These are phyloP conservation scores for Anolis apletophallus DNA, from an alignment of 2,797 vertebrate species.

Conservation along the genomic window DNA sequence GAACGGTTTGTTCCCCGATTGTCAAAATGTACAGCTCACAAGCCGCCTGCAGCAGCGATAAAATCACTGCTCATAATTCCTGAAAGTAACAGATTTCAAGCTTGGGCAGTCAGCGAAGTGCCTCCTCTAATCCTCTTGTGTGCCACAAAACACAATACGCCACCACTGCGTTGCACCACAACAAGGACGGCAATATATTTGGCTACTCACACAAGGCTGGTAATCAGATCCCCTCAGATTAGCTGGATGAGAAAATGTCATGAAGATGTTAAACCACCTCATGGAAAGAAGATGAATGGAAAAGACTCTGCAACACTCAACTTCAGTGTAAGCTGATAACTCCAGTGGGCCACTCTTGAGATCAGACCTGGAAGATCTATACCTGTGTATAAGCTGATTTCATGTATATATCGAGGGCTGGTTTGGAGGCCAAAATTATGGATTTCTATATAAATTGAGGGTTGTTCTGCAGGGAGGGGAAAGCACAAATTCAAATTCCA, in stretches of 20 bases:
- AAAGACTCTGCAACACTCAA: not conserved
- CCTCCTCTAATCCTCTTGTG: constrained; percentile 41
- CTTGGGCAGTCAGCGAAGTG: constrained; percentile 4
- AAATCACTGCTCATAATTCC: constrained; percentile 38
- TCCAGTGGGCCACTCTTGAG: too few relatives aligned
- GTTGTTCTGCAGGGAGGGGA: too few relatives aligned
- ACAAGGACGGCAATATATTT: constrained; percentile 38
- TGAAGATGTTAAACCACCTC: constrained; percentile 13
- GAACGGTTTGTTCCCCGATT: fast-evolving
- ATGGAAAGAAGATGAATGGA: too few relatives aligned
- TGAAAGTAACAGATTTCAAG: constrained; percentile 45
- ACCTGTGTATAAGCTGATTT: too few relatives aligned
- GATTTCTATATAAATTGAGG: too few relatives aligned
- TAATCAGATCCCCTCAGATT: constrained; percentile 34
- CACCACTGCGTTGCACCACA: not conserved
- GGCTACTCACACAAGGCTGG: not conserved
- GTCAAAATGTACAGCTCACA: fast-evolving
- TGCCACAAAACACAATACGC: constrained; percentile 20
- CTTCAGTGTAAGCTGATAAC: too few relatives aligned
- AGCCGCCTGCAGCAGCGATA: not conserved
- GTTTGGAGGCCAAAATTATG: too few relatives aligned
- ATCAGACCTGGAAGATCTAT: too few relatives aligned
- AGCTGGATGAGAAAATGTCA: constrained; percentile 24
- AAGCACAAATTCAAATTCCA: too few relatives aligned
- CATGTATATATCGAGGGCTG: too few relatives aligned